A percentile compares a stretch with the other conserved stretches of the same genome.
Evolutionary conservation across 2,888 invertebrate genomes (phyloP).

Genomic region (Dolichomitus sp.): DNA sequence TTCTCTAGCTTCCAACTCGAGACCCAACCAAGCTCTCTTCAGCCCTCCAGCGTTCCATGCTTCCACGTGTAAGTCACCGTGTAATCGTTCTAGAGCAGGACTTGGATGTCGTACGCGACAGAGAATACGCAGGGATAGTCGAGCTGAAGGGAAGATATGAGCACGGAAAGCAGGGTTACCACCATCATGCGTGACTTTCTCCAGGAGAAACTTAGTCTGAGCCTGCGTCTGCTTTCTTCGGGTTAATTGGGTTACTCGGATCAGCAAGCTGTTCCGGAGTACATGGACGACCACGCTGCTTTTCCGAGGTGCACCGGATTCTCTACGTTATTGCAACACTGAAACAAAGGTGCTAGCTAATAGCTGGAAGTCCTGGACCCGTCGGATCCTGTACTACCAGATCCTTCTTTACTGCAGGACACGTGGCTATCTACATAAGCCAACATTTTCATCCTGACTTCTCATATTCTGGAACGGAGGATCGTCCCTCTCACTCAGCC

Average conservation of each 20-base stretch:
- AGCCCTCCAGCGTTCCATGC: not conserved
- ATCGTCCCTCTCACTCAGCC: too few species aligned
- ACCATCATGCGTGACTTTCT: constrained; percentile 18
- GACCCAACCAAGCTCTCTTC: not conserved
- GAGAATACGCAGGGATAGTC: constrained; percentile 21
- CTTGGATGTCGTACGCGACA: constrained; percentile 19
- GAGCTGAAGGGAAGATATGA: constrained; percentile 4
- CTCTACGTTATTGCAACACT: constrained; percentile 27
- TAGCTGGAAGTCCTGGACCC: constrained; percentile 25
- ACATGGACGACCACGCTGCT: constrained; percentile 14
- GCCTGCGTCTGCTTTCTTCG: constrained; percentile 26
- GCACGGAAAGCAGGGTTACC: not conserved
- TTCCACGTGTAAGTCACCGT: constrained; percentile 36
- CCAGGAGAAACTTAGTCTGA: constrained; percentile 6
- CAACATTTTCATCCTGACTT: constrained; percentile 21
- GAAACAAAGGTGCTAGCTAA: constrained; percentile 31
- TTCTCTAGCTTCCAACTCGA: constrained; percentile 28
- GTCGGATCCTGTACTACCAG: not conserved
- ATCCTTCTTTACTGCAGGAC: not conserved
- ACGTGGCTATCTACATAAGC: constrained; percentile 12
- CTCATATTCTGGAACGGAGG: not conserved
- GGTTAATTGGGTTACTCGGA: constrained; percentile 65
- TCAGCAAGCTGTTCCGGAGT: constrained; percentile 54
- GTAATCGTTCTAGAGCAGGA: constrained; percentile 36
- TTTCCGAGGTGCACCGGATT: constrained; percentile 33